phyloP scores from a whole-genome alignment of 2,888 invertebrate genomes.

The Chelonus formosanus region DNA sequence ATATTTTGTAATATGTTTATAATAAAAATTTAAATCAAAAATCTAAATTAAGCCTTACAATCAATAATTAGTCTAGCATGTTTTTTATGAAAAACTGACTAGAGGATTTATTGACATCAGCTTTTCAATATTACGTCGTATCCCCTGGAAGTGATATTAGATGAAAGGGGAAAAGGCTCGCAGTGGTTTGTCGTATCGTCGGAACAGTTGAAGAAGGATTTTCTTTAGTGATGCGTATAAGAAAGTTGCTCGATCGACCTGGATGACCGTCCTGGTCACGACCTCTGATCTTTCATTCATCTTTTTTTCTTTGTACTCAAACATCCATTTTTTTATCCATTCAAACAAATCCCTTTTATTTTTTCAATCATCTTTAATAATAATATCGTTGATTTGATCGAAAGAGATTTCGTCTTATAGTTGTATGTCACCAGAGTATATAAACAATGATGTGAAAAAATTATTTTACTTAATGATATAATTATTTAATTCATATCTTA shows the following conservation, averaged over 20 bases:
- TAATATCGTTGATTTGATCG: too few relatives aligned
- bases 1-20: neutral
- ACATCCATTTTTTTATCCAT: neutral
- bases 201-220: slow-evolving; percentile 44
- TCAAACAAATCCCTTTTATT: neutral
- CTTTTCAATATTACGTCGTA: slow-evolving; percentile 28
- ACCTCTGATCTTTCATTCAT: slow-evolving; percentile 29
- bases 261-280: slow-evolving; percentile 38
- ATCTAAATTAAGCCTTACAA: neutral
- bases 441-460: too few relatives aligned
- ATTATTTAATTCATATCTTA: too few relatives aligned
- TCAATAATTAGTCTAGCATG: neutral
- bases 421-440: too few relatives aligned
- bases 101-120: slow-evolving; percentile 4
- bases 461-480: too few relatives aligned
- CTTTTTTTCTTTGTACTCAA: slow-evolving; percentile 1
- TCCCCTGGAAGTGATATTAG: slow-evolving; percentile 39
- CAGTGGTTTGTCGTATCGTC: slow-evolving; percentile 31
- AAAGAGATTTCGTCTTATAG: too few relatives aligned
- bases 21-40: neutral
- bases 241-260: slow-evolving; percentile 44
- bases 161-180: slow-evolving; percentile 24
- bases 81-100: neutral
- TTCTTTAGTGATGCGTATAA: slow-evolving; percentile 52
- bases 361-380: neutral